These are phyloP conservation scores for Sturnus vulgaris DNA, from an alignment of 2,113 vertebrate genomes.

Conservation along the genomic window DNA sequence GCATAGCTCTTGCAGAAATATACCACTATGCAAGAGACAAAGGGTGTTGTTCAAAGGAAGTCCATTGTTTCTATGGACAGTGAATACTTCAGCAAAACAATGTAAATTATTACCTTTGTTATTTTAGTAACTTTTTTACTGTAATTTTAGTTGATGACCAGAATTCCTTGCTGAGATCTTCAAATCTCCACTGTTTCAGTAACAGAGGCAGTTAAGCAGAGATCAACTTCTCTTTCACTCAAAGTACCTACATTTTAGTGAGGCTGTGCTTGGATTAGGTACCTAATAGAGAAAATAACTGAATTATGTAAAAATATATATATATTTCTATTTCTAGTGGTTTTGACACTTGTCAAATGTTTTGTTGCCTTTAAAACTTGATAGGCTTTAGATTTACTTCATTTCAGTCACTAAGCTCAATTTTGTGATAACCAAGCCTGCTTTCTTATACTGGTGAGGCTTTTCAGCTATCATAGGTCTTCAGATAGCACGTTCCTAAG, in stretches of 20 bases:
- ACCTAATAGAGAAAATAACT: not conserved
- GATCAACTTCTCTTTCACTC: not conserved
- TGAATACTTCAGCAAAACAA: not conserved
- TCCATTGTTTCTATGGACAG: not conserved
- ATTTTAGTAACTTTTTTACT: not conserved
- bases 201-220: not conserved
- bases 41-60: not conserved
- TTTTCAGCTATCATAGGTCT: not conserved
- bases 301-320: not conserved
- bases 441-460: not conserved
- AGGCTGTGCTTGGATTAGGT: not conserved
- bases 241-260: not conserved
- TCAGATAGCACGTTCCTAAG: not conserved
- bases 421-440: not conserved
- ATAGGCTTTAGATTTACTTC: not conserved
- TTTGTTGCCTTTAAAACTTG: not conserved
- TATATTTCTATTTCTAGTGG: not conserved
- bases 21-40: not conserved
- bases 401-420: not conserved
- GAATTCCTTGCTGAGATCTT: not conserved
- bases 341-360: not conserved
- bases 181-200: not conserved
- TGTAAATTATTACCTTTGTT: not conserved
- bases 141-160: not conserved
- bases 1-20: not conserved